A percentile compares a stretch with the other conserved stretches of the same genome.
Conservation (phyloP, 2,113 vertebrate species). For the Grallaria varia region DNA sequence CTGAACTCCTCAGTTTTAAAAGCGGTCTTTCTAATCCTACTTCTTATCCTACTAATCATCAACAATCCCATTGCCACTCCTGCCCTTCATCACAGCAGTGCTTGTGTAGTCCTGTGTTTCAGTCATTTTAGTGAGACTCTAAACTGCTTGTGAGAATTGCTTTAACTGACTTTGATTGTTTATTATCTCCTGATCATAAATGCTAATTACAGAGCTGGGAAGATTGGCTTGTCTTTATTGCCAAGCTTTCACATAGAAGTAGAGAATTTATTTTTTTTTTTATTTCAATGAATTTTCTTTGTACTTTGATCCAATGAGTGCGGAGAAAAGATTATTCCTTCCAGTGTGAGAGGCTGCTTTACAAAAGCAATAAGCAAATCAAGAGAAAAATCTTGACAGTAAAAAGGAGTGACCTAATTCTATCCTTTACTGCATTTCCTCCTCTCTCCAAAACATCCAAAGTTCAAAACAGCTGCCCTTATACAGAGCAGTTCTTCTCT, state of each 20-base stretch:
- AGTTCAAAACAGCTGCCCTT: constrained; percentile 2
- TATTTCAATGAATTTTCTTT: constrained; percentile 9
- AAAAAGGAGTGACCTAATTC: constrained; percentile 27
- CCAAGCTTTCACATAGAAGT: background rate
- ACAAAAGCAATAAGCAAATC: background rate
- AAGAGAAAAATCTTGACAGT: background rate
- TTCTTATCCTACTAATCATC: background rate
- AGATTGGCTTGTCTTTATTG: constrained; percentile 38
- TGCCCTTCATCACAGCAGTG: background rate
- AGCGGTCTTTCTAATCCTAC: background rate
- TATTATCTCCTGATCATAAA: constrained; percentile 55
- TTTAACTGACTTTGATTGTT: constrained; percentile 46
- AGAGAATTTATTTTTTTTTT: constrained; percentile 32
- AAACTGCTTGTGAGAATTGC: constrained; percentile 42
- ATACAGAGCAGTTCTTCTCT: background rate
- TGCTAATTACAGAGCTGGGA: constrained; percentile 59
- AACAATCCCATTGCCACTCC: background rate
- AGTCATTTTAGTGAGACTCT: background rate
- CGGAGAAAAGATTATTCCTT: constrained; percentile 28
- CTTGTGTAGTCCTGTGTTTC: constrained; percentile 8
- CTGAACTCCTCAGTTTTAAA: background rate
- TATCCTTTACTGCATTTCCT: background rate
- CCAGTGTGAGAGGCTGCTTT: background rate
- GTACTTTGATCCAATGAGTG: constrained; percentile 21
- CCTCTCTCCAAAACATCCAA: background rate